phyloP scores from a whole-genome alignment of 2,113 vertebrate species.

The Rhynchopsitta pachyrhyncha region DNA sequence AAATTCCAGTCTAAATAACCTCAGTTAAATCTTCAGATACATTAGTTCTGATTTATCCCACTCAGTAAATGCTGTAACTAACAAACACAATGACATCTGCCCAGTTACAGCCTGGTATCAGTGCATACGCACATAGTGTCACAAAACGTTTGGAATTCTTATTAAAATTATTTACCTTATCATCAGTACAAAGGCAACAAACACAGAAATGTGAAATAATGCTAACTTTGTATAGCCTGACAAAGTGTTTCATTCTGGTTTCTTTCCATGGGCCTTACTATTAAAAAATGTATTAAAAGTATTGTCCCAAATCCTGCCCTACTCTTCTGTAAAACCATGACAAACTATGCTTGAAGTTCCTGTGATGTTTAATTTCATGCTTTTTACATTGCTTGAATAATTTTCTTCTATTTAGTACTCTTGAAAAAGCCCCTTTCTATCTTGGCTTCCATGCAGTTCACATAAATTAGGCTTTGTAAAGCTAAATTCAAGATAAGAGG shows the following conservation, averaged over 20 bases:
- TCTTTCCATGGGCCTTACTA: neutral
- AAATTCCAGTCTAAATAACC: slow-evolving; percentile 11
- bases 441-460: slow-evolving; percentile 16
- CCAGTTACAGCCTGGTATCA: neutral
- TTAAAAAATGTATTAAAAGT: neutral
- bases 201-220: neutral
- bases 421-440: neutral
- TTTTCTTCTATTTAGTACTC: neutral
- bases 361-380: neutral
- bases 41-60: slow-evolving; percentile 42
- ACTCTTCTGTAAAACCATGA: neutral
- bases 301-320: neutral
- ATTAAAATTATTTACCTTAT: neutral
- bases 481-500: neutral
- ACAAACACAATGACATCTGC: neutral
- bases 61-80: neutral
- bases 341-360: neutral
- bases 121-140: neutral
- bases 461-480: neutral
- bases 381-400: neutral
- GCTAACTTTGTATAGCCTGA: neutral
- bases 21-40: slow-evolving; percentile 47
- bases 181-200: neutral
- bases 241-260: neutral
- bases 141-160: neutral